phyloP scores from a whole-genome alignment of 2,113 vertebrate species.

The Clupea harengus region DNA sequence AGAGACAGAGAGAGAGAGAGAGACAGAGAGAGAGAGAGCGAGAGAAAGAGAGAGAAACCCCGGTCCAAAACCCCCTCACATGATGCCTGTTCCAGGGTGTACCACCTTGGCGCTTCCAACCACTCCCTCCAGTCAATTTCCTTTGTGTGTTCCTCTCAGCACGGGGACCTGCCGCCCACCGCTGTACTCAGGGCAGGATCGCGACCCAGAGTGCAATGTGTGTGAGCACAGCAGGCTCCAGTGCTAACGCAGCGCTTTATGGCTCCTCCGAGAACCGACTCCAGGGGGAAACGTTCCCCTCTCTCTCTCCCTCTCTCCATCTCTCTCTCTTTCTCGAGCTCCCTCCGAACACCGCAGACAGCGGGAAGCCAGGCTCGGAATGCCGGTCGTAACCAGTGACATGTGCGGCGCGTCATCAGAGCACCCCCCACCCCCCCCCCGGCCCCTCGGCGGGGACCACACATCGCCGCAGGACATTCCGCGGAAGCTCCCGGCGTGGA shows the following conservation, averaged over 20 bases:
- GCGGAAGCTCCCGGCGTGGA: background rate
- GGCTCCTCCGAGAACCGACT: background rate
- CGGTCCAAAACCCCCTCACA: background rate
- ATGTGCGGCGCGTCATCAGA: background rate
- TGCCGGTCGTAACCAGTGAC: background rate
- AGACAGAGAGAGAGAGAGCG: background rate
- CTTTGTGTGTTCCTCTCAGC: background rate
- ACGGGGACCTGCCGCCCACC: background rate
- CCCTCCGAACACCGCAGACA: background rate
- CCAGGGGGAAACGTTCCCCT: background rate
- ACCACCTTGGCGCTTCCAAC: background rate
- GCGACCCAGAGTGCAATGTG: background rate
- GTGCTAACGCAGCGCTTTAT: background rate
- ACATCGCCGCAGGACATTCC: background rate
- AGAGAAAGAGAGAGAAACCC: background rate
- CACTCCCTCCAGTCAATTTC: background rate
- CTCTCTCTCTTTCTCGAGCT: background rate
- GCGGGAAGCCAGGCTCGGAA: background rate
- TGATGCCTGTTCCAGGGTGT: background rate
- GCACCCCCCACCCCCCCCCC: background rate
- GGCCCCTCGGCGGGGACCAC: background rate
- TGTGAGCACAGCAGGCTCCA: conserved; percentile 33
- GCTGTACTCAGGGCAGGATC: background rate
- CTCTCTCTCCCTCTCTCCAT: background rate
- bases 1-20: background rate